phyloP scores from a whole-genome alignment of 2,888 invertebrate genomes.

The Zele albiditarsus region DNA sequence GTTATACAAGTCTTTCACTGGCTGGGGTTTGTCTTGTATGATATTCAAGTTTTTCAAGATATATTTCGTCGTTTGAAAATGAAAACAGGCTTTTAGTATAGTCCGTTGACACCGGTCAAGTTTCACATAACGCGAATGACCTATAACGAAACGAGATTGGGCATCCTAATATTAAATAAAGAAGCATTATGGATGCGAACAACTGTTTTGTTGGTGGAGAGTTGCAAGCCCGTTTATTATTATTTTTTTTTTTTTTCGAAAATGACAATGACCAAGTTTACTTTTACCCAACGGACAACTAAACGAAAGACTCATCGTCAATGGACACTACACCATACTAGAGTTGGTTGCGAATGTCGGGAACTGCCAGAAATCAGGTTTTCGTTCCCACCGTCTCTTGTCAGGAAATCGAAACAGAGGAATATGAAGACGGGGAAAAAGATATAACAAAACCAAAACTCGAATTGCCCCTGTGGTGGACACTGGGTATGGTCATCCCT shows the following conservation, averaged over 20 bases:
- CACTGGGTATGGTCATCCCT: constrained; percentile 50
- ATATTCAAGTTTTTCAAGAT: constrained; percentile 24
- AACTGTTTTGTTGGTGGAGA: constrained; percentile 4
- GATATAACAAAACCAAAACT: background rate
- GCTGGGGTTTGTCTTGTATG: background rate
- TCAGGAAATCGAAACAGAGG: constrained; percentile 33
- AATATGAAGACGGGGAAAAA: constrained; percentile 30
- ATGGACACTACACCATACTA: background rate
- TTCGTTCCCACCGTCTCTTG: constrained; percentile 69
- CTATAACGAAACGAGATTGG: constrained; percentile 23
- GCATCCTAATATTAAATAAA: background rate
- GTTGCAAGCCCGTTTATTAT: background rate
- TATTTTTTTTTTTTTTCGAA: background rate
- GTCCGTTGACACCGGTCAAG: constrained; percentile 23
- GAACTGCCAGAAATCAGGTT: constrained; percentile 70
- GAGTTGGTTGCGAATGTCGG: constrained; percentile 23
- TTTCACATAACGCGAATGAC: constrained; percentile 23
- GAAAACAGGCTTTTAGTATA: background rate
- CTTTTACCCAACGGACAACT: constrained; percentile 30
- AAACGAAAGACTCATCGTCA: constrained; percentile 8
- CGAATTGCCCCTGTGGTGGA: constrained; percentile 39
- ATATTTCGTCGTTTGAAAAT: background rate
- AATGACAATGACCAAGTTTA: background rate
- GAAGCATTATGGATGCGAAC: background rate
- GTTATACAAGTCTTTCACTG: constrained; percentile 3